Percentiles rank a stretch among this genome's conserved stretches.
Conservation (phyloP, 2,888 invertebrate species). For the Liodrosophila aerea region DNA sequence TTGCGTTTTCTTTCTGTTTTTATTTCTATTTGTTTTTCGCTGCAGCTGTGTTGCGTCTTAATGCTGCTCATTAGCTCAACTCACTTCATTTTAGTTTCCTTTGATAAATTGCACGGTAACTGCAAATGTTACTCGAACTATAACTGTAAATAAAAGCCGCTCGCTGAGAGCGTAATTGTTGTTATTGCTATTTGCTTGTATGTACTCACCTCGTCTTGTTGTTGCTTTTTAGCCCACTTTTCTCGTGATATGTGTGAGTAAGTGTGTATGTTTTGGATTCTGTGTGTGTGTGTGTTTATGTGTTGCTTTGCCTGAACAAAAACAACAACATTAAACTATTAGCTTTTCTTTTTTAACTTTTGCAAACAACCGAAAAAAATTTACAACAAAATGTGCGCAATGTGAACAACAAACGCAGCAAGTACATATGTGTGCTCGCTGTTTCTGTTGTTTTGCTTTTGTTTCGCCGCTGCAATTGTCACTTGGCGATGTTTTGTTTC, state of each 20-base stretch:
- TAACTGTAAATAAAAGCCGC: constrained; percentile 7
- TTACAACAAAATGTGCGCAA: constrained; percentile 27
- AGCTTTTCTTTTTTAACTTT: constrained; percentile 11
- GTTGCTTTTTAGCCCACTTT: constrained; percentile 52
- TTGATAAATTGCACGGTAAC: constrained; percentile 26
- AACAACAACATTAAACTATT: constrained; percentile 14
- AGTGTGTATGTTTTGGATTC: constrained; percentile 15
- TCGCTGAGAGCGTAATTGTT: constrained; percentile 6
- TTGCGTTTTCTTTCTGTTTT: constrained; percentile 21
- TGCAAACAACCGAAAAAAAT: constrained; percentile 37
- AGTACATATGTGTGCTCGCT: background rate
- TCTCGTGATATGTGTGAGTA: constrained; percentile 41
- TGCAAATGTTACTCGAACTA: constrained; percentile 12
- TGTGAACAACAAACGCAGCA: constrained; percentile 17
- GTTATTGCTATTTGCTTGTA: constrained; percentile 13
- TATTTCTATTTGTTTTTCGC: constrained; percentile 26
- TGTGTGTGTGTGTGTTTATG: constrained; percentile 7
- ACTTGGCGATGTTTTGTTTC: constrained; percentile 39
- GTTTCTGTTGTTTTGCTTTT: background rate
- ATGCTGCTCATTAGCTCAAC: constrained; percentile 38
- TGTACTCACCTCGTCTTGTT: constrained; percentile 42
- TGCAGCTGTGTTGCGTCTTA: constrained; percentile 40
- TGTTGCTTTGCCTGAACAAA: constrained; percentile 14
- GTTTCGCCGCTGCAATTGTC: constrained; percentile 18
- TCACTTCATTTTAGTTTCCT: constrained; percentile 16